Evolutionary conservation across 2,113 vertebrate genomes (phyloP), one percentile per base, ranked within the genome.

Genomic region (Psittacula cyanocephala): DNA sequence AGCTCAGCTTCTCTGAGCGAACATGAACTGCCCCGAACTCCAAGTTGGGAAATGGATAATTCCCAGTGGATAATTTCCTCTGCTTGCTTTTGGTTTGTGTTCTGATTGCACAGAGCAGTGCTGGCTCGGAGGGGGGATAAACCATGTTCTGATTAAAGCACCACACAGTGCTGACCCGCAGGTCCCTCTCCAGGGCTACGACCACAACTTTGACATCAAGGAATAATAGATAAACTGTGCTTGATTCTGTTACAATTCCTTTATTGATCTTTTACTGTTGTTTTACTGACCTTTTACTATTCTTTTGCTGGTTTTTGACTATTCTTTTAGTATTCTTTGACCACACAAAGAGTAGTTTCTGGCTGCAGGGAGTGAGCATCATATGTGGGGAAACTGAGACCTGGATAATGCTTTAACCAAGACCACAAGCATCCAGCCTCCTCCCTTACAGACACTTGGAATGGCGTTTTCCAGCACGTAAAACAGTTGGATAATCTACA

Each of bases 1-100:
- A 22, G 35, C 37, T 23, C 72, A 16, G 3, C 23, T 23, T 3
- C 1, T 6, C 2, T 24, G 18, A 7, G 84, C 9, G 67, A 53
- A 68, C 24, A 27, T 16, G 23, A 13, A 16, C 3, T 7, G 0
- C 13, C 75, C 79, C 8, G 0, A 74, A 15, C 65, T 60, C 91
- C n/a, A 1, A 8, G 53, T 0, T n/a, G 69, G 81, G 37, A 33
- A 3, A 20, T 47, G 46, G 46, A 47, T 19, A 47, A 22, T 67
- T 87, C 91, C 79, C 60, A 1, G 82, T 93, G 78, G 91, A 93
- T 85, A 85, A 94, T 93, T 96, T 59, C 91, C 91, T 93, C 70
- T 0, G 8, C 62, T 91, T 78, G 33, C 86, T 82, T 95, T 90
- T 85, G 86, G 81, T 93, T 82, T 41, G 63, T 5, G 5, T 76